Evolutionary conservation across 2,113 vertebrate species (phyloP).

Genomic region (Nothobranchius furzeri): DNA sequence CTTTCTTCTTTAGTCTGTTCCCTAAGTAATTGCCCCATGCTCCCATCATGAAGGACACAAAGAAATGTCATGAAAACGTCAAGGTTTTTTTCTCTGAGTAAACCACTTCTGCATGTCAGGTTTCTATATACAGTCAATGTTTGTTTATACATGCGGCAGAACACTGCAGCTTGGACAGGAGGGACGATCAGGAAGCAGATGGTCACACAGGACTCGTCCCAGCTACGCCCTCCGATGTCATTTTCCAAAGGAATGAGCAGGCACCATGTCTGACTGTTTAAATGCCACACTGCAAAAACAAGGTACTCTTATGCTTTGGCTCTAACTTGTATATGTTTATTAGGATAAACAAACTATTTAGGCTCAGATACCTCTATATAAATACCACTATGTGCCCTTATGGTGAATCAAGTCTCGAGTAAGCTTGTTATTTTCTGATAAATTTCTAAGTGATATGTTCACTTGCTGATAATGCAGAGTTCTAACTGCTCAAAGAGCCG

Average conservation of each 20-base stretch:
- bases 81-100: not conserved
- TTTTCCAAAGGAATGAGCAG: constrained; percentile 60
- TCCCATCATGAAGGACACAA: constrained; percentile 34
- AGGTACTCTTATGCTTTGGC: no score
- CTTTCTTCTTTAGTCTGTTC: constrained; percentile 19
- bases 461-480: no score
- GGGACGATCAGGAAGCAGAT: constrained; percentile 70
- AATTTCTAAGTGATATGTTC: no score
- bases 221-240: constrained; percentile 50
- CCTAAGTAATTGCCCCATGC: constrained; percentile 23
- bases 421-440: no score
- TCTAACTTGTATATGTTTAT: not conserved
- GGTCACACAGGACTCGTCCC: constrained; percentile 66
- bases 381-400: no score
- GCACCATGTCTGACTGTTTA: constrained; percentile 46
- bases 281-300: constrained; percentile 20
- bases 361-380: no score
- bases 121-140: constrained; percentile 33
- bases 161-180: constrained; percentile 55
- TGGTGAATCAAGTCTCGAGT: no score
- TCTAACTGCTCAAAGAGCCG: no score
- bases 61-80: constrained; percentile 12
- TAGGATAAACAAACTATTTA: not conserved
- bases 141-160: constrained; percentile 10
- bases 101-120: no score